Evolutionary conservation across 2,888 invertebrate genomes (phyloP).

Genomic region (Thumatha senex): DNA sequence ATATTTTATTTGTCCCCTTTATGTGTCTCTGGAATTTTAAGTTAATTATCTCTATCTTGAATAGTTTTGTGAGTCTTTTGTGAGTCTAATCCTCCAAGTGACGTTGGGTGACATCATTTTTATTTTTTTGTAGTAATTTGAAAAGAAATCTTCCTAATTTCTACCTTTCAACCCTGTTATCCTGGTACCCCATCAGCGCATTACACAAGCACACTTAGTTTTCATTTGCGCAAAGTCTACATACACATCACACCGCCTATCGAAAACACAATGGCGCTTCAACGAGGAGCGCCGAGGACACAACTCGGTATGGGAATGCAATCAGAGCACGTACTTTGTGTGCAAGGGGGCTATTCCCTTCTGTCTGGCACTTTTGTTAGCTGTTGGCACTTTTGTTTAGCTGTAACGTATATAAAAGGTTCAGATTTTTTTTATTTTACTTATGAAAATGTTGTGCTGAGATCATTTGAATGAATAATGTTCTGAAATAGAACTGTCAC

Average conservation of each 20-base stretch:
- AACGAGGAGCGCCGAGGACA: conserved; percentile 10
- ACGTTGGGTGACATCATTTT: no score
- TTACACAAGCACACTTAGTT: conserved; percentile 6
- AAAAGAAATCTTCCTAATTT: no score
- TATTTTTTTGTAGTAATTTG: no score
- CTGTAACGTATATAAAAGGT: no score
- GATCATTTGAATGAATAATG: not conserved
- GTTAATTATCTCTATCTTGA: no score
- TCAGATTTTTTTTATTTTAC: no score
- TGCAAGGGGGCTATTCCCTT: conserved; percentile 13
- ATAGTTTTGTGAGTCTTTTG: no score
- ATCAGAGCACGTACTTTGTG: conserved; percentile 14
- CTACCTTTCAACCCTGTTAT: no score
- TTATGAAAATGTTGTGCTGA: no score
- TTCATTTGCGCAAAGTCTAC: conserved; percentile 13
- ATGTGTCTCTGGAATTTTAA: no score
- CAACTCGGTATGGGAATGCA: conserved; percentile 20
- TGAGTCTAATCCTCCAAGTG: no score
- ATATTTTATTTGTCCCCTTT: no score
- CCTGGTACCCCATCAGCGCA: conserved; percentile 7
- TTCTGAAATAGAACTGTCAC: not conserved
- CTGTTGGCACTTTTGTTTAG: conserved; percentile 1
- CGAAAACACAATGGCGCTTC: conserved; percentile 5
- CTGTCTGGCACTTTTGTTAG: conserved; percentile 1
- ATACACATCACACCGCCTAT: not conserved